Evolutionary conservation across 2,797 vertebrate species (phyloP), one percentile per base, ranked within the genome.

Genomic region (Scomberomorus guttatus): DNA sequence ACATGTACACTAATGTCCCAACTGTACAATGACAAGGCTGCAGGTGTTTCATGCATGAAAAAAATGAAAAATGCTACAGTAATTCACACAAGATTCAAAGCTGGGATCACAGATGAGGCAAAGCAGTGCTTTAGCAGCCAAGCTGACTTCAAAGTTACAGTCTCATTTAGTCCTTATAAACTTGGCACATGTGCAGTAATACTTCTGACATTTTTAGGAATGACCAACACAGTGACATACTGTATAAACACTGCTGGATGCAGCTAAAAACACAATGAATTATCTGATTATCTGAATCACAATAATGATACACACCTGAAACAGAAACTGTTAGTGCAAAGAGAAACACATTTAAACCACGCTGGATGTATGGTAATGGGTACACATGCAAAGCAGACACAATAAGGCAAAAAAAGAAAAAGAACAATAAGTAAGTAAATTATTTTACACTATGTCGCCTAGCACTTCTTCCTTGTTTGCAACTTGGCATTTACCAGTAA

Each of bases 401-500:
- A 37, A 67, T 11, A 29, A 32, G 29, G 29, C 27, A 7, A 32
- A 32, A 32, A 32, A 32, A 32, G 29, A 50, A 48, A 17, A 48
- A 48, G 44, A 48, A 17, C 20, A 17, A 17, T 18, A 48, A 17
- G 37, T 37, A 64, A 73, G 37, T 37, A 64, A 73, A 75, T 75
- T 1, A 54, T 61, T 76, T 70, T 10, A 60, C 59, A 64, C 14
- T 13, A 54, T 22, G 34, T 32, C 61, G 71, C 32, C 63, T 25
- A 29, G 63, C 50, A 48, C 39, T 72, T 61, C 52, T 34, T 57
- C 72, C 75, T 66, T 14, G 44, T 18, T 78, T 76, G 64, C 63
- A 72, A 37, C 52, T 56, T 71, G 72, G 56, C 70, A 75, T 89
- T 87, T 77, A 79, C 65, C 72, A 75, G 60, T 65, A 91, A 85